phyloP scores from a whole-genome alignment of 2,888 invertebrate genomes.

The Tolmerus cingulatus region DNA sequence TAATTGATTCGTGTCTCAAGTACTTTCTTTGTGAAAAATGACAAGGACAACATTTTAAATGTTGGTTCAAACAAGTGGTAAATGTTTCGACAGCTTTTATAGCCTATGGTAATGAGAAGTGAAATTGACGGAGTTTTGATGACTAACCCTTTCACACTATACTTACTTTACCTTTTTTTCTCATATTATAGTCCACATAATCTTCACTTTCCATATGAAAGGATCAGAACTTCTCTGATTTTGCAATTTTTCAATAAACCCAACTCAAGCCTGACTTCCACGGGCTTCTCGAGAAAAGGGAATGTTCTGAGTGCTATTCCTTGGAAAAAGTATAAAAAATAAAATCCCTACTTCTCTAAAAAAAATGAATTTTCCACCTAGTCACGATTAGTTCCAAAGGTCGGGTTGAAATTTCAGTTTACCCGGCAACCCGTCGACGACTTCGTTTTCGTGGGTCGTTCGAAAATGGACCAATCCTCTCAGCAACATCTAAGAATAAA shows the following conservation, averaged over 20 bases:
- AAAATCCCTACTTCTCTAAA: background rate
- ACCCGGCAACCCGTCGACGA: background rate
- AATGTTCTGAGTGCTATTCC: background rate
- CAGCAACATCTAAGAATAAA: background rate
- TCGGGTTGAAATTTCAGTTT: background rate
- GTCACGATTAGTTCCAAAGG: background rate
- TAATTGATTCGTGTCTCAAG: background rate
- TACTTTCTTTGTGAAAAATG: background rate
- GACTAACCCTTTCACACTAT: background rate
- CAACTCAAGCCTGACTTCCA: background rate
- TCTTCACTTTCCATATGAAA: background rate
- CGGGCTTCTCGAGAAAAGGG: background rate
- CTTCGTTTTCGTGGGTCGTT: background rate
- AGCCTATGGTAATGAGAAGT: background rate
- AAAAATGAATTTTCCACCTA: background rate
- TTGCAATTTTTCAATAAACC: background rate
- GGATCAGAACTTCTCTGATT: background rate
- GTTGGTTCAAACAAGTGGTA: background rate
- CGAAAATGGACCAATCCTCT: background rate
- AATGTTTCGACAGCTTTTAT: background rate
- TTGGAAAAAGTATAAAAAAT: background rate
- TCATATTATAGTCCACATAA: background rate
- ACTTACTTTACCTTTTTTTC: background rate
- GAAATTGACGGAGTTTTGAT: background rate
- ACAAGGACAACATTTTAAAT: background rate